Conservation (phyloP, 2,113 vertebrate species). For the Brachypodius melanocephalos region DNA sequence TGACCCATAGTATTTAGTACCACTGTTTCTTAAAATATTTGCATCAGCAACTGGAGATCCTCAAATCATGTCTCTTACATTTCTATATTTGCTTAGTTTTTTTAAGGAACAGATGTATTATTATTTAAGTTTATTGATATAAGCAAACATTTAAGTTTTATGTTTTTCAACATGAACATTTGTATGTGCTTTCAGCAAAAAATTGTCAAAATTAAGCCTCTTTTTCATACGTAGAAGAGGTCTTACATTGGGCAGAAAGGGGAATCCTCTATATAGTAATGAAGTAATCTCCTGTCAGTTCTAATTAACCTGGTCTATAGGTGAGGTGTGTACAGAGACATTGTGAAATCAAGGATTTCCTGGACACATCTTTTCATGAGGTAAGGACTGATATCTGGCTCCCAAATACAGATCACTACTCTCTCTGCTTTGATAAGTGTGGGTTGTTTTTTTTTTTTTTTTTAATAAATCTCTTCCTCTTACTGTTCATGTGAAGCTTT, state of each 20-base stretch:
- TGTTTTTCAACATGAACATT: neutral
- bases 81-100: neutral
- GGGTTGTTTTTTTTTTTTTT: rapidly evolving
- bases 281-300: neutral
- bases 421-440: neutral
- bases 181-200: neutral
- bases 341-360: neutral
- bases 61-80: neutral
- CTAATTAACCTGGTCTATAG: neutral
- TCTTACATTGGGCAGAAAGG: neutral
- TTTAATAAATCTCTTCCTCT: neutral
- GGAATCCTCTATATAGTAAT: neutral
- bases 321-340: neutral
- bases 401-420: neutral
- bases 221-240: neutral
- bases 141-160: neutral
- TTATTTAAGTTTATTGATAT: neutral
- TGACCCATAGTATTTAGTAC: neutral
- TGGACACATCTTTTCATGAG: neutral
- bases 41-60: neutral
- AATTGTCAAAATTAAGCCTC: neutral
- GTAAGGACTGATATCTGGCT: neutral
- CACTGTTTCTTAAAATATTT: neutral
- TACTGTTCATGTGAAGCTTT: neutral
- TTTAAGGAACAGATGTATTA: neutral